These are phyloP conservation scores for Centropus bengalensis DNA, from an alignment of 2,113 vertebrate genomes.

Conservation along the genomic window DNA sequence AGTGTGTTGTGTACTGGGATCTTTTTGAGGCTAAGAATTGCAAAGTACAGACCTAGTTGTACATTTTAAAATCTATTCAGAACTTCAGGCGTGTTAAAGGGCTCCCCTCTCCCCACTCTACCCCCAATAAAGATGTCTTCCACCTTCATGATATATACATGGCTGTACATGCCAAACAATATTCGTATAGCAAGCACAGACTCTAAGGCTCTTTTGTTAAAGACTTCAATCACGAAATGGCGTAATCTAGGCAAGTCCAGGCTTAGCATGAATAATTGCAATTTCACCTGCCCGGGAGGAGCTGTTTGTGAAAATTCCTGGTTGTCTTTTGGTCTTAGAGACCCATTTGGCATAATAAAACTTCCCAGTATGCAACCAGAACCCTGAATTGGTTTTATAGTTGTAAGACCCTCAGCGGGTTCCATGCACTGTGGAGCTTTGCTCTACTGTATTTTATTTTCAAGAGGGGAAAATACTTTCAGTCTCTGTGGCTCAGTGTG, in stretches of 20 bases:
- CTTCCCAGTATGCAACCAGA: not conserved
- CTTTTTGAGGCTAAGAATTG: not conserved
- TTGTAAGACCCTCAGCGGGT: not conserved
- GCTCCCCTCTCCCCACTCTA: not conserved
- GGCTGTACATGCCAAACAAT: not conserved
- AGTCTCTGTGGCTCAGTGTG: not conserved
- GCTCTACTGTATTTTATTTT: not conserved
- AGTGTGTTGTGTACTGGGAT: not conserved
- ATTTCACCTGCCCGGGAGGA: not conserved
- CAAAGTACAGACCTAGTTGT: not conserved
- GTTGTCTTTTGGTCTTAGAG: not conserved
- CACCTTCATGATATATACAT: not conserved
- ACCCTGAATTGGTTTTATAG: not conserved
- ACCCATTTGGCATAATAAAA: not conserved
- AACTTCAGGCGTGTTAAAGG: not conserved
- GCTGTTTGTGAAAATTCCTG: not conserved
- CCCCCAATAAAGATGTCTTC: not conserved
- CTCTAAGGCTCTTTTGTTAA: not conserved
- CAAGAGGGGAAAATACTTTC: not conserved
- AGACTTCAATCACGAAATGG: not conserved
- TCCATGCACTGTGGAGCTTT: not conserved
- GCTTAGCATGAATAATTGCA: not conserved
- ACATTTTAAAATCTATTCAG: not conserved
- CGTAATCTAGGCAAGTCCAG: not conserved
- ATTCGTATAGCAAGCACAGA: not conserved